These are phyloP conservation scores for Agrotis puta DNA, from an alignment of 2,888 invertebrate species.

Conservation along the genomic window DNA sequence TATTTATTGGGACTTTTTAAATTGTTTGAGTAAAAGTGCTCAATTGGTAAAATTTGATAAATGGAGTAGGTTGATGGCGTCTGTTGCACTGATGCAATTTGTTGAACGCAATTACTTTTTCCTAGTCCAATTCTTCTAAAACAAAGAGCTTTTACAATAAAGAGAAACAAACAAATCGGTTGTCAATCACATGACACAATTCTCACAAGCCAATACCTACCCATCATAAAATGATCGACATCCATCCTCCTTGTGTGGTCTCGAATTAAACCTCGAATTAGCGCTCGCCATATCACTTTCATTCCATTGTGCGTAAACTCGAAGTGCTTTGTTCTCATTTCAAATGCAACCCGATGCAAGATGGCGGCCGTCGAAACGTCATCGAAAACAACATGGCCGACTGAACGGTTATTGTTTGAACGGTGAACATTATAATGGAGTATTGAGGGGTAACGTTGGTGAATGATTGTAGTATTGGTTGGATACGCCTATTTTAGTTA, in stretches of 20 bases:
- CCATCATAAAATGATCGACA: constrained; percentile 30
- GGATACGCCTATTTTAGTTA: constrained; percentile 39
- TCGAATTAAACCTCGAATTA: constrained; percentile 63
- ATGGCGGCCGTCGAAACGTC: constrained; percentile 78
- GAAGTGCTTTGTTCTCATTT: constrained; percentile 83
- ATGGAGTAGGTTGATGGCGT: too few species aligned
- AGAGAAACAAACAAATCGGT: background rate
- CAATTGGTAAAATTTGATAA: too few species aligned
- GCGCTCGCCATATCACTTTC: constrained; percentile 65
- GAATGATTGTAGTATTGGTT: constrained; percentile 49
- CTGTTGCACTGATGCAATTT: background rate
- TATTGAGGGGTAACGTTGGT: constrained; percentile 57
- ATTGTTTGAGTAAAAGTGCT: too few species aligned
- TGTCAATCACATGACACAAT: constrained; percentile 10
- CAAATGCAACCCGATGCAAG: constrained; percentile 82
- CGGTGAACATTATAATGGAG: constrained; percentile 63
- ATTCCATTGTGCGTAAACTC: constrained; percentile 78
- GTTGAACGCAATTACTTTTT: background rate
- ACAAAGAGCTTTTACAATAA: constrained; percentile 5
- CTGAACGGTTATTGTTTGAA: constrained; percentile 80
- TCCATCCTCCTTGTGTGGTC: constrained; percentile 57
- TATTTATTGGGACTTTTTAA: too few species aligned
- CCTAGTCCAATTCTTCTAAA: background rate
- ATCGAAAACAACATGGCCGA: constrained; percentile 65
- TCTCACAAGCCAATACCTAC: constrained; percentile 18